Evolutionary conservation across 2,113 vertebrate species (phyloP), one percentile per base, ranked within the genome.

Genomic region (Psilopogon haemacephalus): DNA sequence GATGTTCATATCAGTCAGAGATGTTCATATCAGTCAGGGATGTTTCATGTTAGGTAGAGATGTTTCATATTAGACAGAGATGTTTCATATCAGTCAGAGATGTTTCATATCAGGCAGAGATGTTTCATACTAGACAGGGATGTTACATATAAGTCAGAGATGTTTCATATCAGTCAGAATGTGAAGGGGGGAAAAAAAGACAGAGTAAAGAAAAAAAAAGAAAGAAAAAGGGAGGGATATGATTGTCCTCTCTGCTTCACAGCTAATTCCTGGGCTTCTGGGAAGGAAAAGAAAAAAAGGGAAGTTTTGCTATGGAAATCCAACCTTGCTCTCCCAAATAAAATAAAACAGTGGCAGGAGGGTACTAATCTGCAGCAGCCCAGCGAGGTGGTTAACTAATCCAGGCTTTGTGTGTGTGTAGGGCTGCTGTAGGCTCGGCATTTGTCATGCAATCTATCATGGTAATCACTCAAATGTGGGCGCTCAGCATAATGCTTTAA

Each of bases 401-500:
- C 93, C 90, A 89, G 26, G 92, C 89, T 97, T 93, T 94, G 24
- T 90, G 37, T 38, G 46, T 87, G 73, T 70, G 76, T 32, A 62
- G 62, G 40, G 40, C n/a, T 82, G 54, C 82, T 93, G 86, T 67
- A 94, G 56, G 40, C 67, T 68, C 89, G 82, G 38, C 8, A 52
- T 94, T 93, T 89, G 50, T 78, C 89, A 73, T 69, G 46, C 73
- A 96, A 95, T 96, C 71, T 88, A 60, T 94, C 82, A 95, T 93
- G 77, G 94, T 96, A 95, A 96, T 86, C 87, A 92, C 68, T 55
- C 92, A 95, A 95, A 92, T 95, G 48, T 75, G 54, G 72, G 80
- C 91, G 75, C n/a, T 89, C 95, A 94, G 87, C 79, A 91, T 95
- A 94, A 96, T 84, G 84, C 73, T 79, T 96, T 97, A 97, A 94